A percentile compares a stretch with the other conserved stretches of the same genome.
phyloP scores from a whole-genome alignment of 2,888 invertebrate species.

The Synergus laeviventris region DNA sequence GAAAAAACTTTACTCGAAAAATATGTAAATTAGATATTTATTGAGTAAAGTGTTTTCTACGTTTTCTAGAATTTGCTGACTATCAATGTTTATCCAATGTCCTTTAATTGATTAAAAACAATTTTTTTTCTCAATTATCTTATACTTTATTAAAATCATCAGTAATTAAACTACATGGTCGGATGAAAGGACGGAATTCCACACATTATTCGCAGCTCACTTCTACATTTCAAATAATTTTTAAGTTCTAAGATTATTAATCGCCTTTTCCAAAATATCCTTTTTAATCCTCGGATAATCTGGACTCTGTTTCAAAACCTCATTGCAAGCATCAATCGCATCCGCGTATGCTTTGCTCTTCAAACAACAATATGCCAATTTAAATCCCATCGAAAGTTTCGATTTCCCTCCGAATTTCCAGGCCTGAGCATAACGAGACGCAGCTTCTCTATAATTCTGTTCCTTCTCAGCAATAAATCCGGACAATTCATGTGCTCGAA shows the following conservation, averaged over 20 bases:
- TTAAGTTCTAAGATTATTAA: slow-evolving; percentile 85
- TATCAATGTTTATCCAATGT: too few relatives aligned
- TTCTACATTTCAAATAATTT: not conserved
- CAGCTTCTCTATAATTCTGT: slow-evolving; percentile 91
- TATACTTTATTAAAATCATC: slow-evolving; percentile 2
- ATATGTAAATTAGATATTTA: too few relatives aligned
- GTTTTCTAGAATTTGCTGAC: too few relatives aligned
- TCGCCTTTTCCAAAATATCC: slow-evolving; percentile 94
- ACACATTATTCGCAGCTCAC: not conserved
- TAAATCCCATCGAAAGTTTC: slow-evolving; percentile 93
- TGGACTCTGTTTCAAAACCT: slow-evolving; percentile 87
- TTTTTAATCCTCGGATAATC: slow-evolving; percentile 94
- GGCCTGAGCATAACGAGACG: slow-evolving; percentile 88
- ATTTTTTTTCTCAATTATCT: not conserved
- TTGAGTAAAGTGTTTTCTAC: too few relatives aligned
- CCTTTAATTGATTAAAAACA: not conserved
- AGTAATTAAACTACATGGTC: not conserved
- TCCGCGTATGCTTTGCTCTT: slow-evolving; percentile 93
- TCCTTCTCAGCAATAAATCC: slow-evolving; percentile 95
- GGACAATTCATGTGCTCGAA: slow-evolving; percentile 92
- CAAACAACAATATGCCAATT: slow-evolving; percentile 93
- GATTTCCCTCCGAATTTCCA: slow-evolving; percentile 90
- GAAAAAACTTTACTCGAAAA: too few relatives aligned
- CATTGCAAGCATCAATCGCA: slow-evolving; percentile 93
- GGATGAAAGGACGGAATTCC: not conserved